phyloP scores from a whole-genome alignment of 2,797 vertebrate genomes.

The Chromobotia macracanthus region DNA sequence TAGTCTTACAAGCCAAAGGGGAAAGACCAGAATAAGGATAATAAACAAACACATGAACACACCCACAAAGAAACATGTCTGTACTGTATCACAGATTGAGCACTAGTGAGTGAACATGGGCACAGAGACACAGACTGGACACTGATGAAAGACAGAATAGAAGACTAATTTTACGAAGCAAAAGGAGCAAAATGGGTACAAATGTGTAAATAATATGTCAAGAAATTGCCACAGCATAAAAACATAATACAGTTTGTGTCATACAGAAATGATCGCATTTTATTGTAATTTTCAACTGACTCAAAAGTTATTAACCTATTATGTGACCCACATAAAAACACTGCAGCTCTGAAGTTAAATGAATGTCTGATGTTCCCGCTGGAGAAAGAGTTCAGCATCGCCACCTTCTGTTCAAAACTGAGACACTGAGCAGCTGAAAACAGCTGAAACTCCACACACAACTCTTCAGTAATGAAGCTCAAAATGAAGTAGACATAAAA shows the following conservation, averaged over 20 bases:
- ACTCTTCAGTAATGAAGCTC: too few relatives aligned
- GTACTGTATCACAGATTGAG: neutral
- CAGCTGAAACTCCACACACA: too few relatives aligned
- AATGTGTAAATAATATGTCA: neutral
- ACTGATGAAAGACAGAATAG: neutral
- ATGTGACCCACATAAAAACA: neutral
- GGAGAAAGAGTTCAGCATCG: neutral
- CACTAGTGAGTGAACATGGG: neutral
- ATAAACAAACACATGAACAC: conserved; percentile 30
- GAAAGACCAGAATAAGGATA: conserved; percentile 11
- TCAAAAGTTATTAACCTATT: too few relatives aligned
- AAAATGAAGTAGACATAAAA: too few relatives aligned
- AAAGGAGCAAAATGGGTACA: neutral
- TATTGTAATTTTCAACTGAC: too few relatives aligned
- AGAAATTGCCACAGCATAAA: neutral
- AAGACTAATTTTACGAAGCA: neutral
- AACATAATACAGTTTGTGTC: neutral
- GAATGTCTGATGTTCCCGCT: neutral
- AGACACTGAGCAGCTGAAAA: neutral
- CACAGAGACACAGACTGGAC: neutral
- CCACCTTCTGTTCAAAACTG: conserved; percentile 22
- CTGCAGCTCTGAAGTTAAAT: neutral
- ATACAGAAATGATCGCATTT: too few relatives aligned
- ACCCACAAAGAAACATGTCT: neutral
- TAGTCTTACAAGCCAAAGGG: conserved; percentile 60